Evolutionary conservation across 1,140 invertebrate genomes (phyloP).

Genomic region (Watersipora subatra): DNA sequence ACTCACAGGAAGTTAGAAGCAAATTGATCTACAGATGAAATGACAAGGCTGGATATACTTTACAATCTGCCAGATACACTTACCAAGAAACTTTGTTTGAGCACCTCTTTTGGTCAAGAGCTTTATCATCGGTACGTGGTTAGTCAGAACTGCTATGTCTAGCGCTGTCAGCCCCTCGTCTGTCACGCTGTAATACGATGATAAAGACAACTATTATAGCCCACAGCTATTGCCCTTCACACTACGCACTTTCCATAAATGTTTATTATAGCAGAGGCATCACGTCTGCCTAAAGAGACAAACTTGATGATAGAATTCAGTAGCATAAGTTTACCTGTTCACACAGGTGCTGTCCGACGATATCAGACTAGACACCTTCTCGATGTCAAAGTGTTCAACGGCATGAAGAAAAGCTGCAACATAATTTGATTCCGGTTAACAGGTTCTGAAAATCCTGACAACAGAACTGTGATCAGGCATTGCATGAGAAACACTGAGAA

Average conservation of each 20-base stretch:
- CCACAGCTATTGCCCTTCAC: too few relatives aligned
- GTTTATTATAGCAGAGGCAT: too few relatives aligned
- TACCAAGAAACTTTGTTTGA: constrained; percentile 72
- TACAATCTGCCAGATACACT: constrained; percentile 37
- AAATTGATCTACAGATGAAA: too few relatives aligned
- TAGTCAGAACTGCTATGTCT: constrained; percentile 76
- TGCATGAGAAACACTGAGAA: too few relatives aligned
- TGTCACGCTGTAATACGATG: constrained; percentile 49
- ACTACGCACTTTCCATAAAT: too few relatives aligned
- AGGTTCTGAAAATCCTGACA: neutral
- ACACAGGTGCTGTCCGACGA: constrained; percentile 79
- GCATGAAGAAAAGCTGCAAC: constrained; percentile 68
- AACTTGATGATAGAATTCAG: too few relatives aligned
- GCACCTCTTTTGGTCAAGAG: constrained; percentile 76
- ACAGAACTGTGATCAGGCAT: too few relatives aligned
- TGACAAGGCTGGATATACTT: too few relatives aligned
- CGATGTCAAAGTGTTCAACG: constrained; percentile 79
- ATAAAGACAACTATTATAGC: neutral
- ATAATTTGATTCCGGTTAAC: neutral
- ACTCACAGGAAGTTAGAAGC: too few relatives aligned
- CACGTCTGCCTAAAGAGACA: too few relatives aligned
- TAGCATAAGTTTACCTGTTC: constrained; percentile 72
- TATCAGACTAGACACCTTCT: constrained; percentile 72
- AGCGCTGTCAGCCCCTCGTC: constrained; percentile 71
- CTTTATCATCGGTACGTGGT: constrained; percentile 69